Evolutionary conservation across 1,140 invertebrate genomes (phyloP).

Genomic region (Sinella curviseta): DNA sequence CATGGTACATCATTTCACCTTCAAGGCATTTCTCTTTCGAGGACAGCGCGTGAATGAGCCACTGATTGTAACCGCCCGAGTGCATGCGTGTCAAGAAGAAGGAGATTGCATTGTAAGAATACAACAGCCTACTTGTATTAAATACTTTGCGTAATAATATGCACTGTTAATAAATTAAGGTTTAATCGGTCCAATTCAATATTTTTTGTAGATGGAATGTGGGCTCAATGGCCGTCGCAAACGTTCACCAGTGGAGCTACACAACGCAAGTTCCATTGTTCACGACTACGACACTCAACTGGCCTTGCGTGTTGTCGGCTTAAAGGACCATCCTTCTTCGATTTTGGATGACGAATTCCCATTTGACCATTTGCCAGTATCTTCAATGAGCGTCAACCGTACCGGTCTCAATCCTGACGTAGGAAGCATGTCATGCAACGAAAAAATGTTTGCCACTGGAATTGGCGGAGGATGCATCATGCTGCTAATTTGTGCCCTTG

Average conservation of each 20-base stretch:
- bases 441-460: slow-evolving; percentile 42
- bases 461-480: slow-evolving; percentile 31
- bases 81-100: slow-evolving; percentile 47
- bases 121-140: not conserved
- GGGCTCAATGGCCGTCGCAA: slow-evolving; percentile 20
- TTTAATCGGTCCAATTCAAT: not conserved
- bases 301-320: slow-evolving; percentile 44
- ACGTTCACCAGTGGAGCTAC: slow-evolving; percentile 39
- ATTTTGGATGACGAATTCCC: slow-evolving; percentile 38
- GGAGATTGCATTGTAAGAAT: slow-evolving; percentile 31
- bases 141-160: not conserved
- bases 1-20: slow-evolving; percentile 47
- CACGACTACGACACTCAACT: slow-evolving; percentile 43
- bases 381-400: not conserved
- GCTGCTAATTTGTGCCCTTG: slow-evolving; percentile 32
- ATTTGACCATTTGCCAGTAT: not conserved
- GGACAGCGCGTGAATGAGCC: slow-evolving; percentile 48
- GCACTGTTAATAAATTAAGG: too few species aligned
- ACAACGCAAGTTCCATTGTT: slow-evolving; percentile 41
- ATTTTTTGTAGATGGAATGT: not conserved
- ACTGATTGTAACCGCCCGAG: slow-evolving; percentile 48
- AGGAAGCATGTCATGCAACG: slow-evolving; percentile 25
- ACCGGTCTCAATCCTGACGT: not conserved
- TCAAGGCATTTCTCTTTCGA: slow-evolving; percentile 48
- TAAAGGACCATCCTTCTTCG: slow-evolving; percentile 43